Evolutionary conservation across 2,888 invertebrate species (phyloP).

Genomic region (Abscondita cerata): DNA sequence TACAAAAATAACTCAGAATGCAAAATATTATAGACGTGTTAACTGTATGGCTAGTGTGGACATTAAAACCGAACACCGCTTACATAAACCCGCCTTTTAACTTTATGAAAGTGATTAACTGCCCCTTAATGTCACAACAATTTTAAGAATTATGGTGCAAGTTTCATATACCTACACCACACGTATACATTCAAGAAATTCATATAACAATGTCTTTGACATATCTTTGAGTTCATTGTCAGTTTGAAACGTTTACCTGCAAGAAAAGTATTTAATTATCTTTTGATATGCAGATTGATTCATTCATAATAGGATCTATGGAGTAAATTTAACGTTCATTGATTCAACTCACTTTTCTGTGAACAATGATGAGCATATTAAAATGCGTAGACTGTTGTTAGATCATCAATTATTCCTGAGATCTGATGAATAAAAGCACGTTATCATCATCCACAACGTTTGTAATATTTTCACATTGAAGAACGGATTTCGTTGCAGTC

Average conservation of each 20-base stretch:
- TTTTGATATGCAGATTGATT: no score
- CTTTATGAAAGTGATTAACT: constrained; percentile 61
- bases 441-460: no score
- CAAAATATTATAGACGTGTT: constrained; percentile 3
- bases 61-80: constrained; percentile 15
- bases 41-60: background rate
- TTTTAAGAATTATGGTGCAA: constrained; percentile 34
- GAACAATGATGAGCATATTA: no score
- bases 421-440: no score
- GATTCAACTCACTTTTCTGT: no score
- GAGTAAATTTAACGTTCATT: no score
- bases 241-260: background rate
- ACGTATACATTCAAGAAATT: constrained; percentile 25
- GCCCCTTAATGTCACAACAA: constrained; percentile 48
- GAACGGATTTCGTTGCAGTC: no score
- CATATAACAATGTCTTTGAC: constrained; percentile 32
- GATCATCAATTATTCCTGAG: no score
- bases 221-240: background rate
- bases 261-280: background rate
- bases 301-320: no score
- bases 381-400: no score
- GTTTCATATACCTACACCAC: constrained; percentile 30
- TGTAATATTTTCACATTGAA: no score
- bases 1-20: constrained; percentile 61
- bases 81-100: constrained; percentile 44